A percentile compares a stretch with the other conserved stretches of the same genome.
phyloP scores from a whole-genome alignment of 92 coral and sea anemone species.

The Porites divaricata region DNA sequence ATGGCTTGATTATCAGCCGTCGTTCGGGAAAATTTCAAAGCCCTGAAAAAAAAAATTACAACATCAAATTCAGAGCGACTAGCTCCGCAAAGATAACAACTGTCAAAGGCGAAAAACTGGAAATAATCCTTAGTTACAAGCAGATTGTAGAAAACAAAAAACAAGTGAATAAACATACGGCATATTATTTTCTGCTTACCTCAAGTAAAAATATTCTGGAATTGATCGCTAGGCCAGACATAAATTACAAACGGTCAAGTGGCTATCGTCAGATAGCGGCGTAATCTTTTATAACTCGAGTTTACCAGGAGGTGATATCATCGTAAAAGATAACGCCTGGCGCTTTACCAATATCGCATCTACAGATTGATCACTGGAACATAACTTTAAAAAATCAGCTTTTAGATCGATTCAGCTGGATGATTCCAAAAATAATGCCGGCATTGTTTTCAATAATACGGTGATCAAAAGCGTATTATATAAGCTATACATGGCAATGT shows the following conservation, averaged over 20 bases:
- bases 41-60: neutral
- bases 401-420: slow-evolving; percentile 7
- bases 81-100: neutral
- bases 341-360: slow-evolving; percentile 4
- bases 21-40: neutral
- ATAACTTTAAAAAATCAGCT: neutral
- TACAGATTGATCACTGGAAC: neutral
- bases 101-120: neutral
- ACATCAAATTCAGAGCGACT: neutral
- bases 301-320: neutral
- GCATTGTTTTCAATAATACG: neutral
- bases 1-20: neutral
- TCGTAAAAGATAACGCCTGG: neutral
- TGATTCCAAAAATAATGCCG: neutral
- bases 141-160: neutral
- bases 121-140: neutral
- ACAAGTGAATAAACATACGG: neutral
- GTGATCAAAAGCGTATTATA: neutral
- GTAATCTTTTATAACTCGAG: neutral
- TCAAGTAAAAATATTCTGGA: neutral
- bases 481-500: neutral
- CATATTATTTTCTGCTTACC: neutral
- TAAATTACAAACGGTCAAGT: neutral
- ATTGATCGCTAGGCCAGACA: neutral
- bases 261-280: neutral